Evolutionary conservation across 2,888 invertebrate genomes (phyloP).

Genomic region (Conchocele bisecta): DNA sequence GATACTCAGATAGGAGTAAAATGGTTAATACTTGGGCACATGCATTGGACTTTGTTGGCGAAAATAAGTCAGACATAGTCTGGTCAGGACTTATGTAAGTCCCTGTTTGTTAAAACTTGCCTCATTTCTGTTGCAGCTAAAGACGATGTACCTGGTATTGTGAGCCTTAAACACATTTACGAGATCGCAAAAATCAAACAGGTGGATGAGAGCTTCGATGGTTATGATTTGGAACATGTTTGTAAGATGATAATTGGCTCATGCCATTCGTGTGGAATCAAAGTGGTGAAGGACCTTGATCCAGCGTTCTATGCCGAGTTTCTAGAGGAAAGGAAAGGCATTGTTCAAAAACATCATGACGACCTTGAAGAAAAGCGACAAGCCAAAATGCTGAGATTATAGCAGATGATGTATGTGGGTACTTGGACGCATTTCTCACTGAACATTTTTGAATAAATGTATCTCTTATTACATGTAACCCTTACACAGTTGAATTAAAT

Average conservation of each 20-base stretch:
- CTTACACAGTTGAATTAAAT: no score
- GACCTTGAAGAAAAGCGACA: slow-evolving; percentile 92
- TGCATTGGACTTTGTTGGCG: no score
- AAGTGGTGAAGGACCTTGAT: slow-evolving; percentile 91
- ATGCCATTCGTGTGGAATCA: slow-evolving; percentile 92
- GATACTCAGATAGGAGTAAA: no score
- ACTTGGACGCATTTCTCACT: no score
- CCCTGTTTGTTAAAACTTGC: no score
- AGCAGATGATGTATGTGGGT: no score
- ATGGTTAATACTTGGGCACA: no score
- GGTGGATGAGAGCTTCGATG: slow-evolving; percentile 87
- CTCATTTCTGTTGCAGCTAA: slow-evolving; percentile 83
- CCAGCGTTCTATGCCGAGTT: slow-evolving; percentile 91
- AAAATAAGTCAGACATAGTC: no score
- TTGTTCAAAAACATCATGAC: slow-evolving; percentile 89
- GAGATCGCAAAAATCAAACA: slow-evolving; percentile 98
- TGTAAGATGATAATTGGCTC: slow-evolving; percentile 91
- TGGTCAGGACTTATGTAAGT: no score
- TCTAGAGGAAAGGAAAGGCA: slow-evolving; percentile 88
- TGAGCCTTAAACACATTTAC: slow-evolving; percentile 97
- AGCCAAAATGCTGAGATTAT: slow-evolving; percentile 92
- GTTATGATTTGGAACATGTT: slow-evolving; percentile 83
- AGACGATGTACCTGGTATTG: slow-evolving; percentile 91
- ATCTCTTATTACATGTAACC: no score
- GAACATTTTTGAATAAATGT: no score